These are phyloP conservation scores for Hyles lineata DNA, from an alignment of 2,888 invertebrate species.

Conservation along the genomic window DNA sequence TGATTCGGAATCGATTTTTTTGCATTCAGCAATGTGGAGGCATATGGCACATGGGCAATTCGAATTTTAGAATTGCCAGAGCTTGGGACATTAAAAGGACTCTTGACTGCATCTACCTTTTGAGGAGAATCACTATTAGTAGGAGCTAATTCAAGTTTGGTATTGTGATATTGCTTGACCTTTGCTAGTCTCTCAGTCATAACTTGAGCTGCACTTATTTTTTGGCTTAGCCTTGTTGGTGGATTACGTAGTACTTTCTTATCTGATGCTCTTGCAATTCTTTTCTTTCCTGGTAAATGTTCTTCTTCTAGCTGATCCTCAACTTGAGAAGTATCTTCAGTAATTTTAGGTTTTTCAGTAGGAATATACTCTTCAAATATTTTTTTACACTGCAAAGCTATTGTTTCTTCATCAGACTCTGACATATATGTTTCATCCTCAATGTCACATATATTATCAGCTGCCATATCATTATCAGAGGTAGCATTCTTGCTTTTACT, in stretches of 20 bases:
- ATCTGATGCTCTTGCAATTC: conserved; percentile 89
- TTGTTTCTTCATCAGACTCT: conserved; percentile 88
- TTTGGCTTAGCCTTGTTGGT: conserved; percentile 80
- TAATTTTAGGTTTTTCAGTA: conserved; percentile 57
- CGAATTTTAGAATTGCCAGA: conserved; percentile 78
- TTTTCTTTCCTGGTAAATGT: conserved; percentile 84
- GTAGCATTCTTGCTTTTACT: conserved; percentile 49
- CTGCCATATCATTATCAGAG: conserved; percentile 58
- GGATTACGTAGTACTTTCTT: conserved; percentile 68
- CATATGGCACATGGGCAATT: conserved; percentile 92
- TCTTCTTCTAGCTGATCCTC: conserved; percentile 67
- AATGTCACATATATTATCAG: conserved; percentile 47
- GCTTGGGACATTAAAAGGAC: conserved; percentile 56
- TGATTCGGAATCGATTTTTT: conserved; percentile 86
- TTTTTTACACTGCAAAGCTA: conserved; percentile 92
- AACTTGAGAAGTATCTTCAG: conserved; percentile 52
- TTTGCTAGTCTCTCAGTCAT: conserved; percentile 80
- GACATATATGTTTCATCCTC: conserved; percentile 64
- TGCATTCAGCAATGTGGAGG: conserved; percentile 88
- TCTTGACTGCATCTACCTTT: conserved; percentile 62
- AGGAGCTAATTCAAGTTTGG: conserved; percentile 53
- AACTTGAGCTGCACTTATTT: conserved; percentile 83
- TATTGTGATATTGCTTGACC: conserved; percentile 77
- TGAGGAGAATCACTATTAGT: conserved; percentile 55
- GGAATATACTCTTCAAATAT: conserved; percentile 93